Base-by-base conservation (phyloP, 2,888 invertebrate species). In the Ashinkailepas kermadecensis region DNA sequence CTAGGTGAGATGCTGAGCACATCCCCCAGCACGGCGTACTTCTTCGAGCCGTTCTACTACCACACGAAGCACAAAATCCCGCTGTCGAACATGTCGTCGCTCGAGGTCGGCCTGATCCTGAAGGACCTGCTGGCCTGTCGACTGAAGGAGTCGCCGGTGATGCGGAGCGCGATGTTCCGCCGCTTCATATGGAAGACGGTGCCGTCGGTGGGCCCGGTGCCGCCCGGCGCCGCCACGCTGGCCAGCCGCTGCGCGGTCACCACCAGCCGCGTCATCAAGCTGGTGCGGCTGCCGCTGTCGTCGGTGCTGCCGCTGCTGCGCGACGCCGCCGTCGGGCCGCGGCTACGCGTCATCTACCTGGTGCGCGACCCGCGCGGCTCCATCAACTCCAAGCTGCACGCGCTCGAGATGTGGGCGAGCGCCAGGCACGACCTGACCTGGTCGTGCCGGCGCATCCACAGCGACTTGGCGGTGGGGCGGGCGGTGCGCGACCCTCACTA, bases 11-110 rank as follows among this genome's bases (percentile, higher is more conserved):
- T 67, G 12, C 67, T 67, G 12, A 67, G 67, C 67, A 67, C 67
- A 4, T 67, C 67, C 4, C n/a, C 13, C 23, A 67, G 25, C 67
- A 67, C 67, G 12, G 67, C 67, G 25, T 67, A 67, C 25, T 67
- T 67, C 67, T 67, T 67, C 25, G 67, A 67, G 67, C 67, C 67
- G 25, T 67, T 67, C 67, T 67, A 25, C 67, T 67, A 67, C 67
- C 67, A 67, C 67, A 9, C 25, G 13, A 67, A 67, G 67, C 23
- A 67, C n/a, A 67, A 25, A 13, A 67, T 67, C 0, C 25, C 67
- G 25, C 10, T 67, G 25, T n/a, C 25, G 12, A 8, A 13, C 9
- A 23, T 67, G 25, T 13, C 67, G 25, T 10, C 12, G n/a, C 25
- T 12, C 11, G 67, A 67, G 67, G 67, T 25, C 25, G 25, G n/a